A percentile compares a stretch with the other conserved stretches of the same genome.
phyloP scores from a whole-genome alignment of 2,113 vertebrate species.

The Pluvialis apricaria region DNA sequence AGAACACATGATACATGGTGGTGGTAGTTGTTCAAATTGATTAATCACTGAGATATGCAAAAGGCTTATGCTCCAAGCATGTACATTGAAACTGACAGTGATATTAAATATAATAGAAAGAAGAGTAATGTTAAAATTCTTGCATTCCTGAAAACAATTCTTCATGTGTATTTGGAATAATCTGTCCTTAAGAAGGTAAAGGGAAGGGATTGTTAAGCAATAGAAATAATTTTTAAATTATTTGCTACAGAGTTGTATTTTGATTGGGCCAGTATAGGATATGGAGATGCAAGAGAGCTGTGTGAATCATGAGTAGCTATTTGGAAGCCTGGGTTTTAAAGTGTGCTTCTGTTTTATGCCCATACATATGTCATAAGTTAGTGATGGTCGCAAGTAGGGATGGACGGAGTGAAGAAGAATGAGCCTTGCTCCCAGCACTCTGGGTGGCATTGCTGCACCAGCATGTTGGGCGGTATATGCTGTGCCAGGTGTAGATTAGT shows the following conservation, averaged over 20 bases:
- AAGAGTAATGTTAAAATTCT: background rate
- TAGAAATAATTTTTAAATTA: background rate
- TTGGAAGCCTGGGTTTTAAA: background rate
- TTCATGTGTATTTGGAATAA: background rate
- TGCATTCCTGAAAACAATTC: background rate
- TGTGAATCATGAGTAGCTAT: accelerated
- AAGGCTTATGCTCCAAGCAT: background rate
- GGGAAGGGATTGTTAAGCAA: background rate
- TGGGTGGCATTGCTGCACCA: background rate
- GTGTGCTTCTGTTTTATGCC: background rate
- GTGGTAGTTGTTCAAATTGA: background rate
- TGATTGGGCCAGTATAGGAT: background rate
- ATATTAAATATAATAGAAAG: background rate
- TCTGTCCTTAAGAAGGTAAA: background rate
- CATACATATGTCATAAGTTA: accelerated
- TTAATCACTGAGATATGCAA: background rate
- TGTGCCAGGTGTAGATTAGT: background rate
- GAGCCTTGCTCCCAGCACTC: background rate
- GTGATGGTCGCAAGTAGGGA: too few species aligned
- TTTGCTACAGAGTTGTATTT: background rate
- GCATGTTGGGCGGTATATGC: accelerated
- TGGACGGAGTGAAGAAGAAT: background rate
- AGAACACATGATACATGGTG: background rate
- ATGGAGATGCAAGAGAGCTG: background rate
- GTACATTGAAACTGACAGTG: background rate